Percentiles rank a stretch among this genome's conserved stretches.
These are phyloP conservation scores for Helobdella robusta DNA, from an alignment of 2,888 invertebrate species.

Conservation along the genomic window DNA sequence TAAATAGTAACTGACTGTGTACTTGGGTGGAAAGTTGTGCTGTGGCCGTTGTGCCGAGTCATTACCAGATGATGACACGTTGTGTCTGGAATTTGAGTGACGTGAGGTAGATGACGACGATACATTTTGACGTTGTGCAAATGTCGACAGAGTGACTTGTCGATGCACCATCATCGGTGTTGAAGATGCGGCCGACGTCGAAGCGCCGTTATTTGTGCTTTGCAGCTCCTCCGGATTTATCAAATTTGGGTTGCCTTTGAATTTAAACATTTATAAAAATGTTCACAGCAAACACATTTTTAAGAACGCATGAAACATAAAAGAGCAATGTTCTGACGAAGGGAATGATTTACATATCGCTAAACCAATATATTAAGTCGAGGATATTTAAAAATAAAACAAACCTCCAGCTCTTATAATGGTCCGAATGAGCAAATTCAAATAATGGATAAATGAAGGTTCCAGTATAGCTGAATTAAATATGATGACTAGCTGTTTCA, in stretches of 20 bases:
- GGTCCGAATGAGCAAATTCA: constrained; percentile 32
- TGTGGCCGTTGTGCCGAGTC: neutral
- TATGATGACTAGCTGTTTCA: constrained; percentile 36
- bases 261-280: neutral
- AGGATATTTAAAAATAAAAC: too few relatives aligned
- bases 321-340: too few relatives aligned
- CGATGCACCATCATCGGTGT: neutral
- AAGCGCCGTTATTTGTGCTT: constrained; percentile 5
- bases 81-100: too few relatives aligned
- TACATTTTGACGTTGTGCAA: neutral
- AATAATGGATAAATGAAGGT: constrained; percentile 31
- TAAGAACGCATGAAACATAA: too few relatives aligned
- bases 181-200: neutral
- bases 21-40: too few relatives aligned
- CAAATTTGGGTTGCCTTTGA: constrained; percentile 31
- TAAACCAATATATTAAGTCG: too few relatives aligned
- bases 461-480: constrained; percentile 36
- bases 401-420: constrained; percentile 34
- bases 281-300: neutral
- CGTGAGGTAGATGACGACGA: neutral
- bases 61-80: neutral
- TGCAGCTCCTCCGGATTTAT: constrained; percentile 34
- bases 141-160: too few relatives aligned
- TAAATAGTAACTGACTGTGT: constrained; percentile 35
- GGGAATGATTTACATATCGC: too few relatives aligned